Percentiles rank a stretch among this genome's conserved stretches.
Conservation (phyloP, 2,888 invertebrate species). For the Eulithis prunata region DNA sequence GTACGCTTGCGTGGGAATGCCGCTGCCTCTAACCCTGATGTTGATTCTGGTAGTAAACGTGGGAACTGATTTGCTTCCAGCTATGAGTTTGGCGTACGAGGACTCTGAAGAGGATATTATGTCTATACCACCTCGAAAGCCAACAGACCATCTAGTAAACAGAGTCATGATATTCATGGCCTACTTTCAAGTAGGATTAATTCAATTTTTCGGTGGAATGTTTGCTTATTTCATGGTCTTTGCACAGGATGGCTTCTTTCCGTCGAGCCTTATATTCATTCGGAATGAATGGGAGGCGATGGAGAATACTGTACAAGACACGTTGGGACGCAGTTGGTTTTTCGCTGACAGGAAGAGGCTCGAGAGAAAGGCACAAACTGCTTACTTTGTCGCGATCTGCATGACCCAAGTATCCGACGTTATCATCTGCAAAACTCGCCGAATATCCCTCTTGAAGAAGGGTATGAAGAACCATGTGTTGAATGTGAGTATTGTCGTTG, state of each 20-base stretch:
- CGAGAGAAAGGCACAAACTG: conserved; percentile 90
- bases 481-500: conserved; percentile 85
- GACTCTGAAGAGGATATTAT: conserved; percentile 90
- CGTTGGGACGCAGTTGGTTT: conserved; percentile 91
- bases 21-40: conserved; percentile 86
- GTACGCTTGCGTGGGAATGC: conserved; percentile 89
- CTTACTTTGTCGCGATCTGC: conserved; percentile 91
- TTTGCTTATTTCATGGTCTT: conserved; percentile 91
- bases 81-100: conserved; percentile 92
- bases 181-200: conserved; percentile 94
- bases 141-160: conserved; percentile 82
- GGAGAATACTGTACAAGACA: conserved; percentile 87
- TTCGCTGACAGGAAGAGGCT: conserved; percentile 87
- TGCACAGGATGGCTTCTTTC: conserved; percentile 91
- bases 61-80: conserved; percentile 91
- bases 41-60: conserved; percentile 89
- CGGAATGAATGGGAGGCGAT: conserved; percentile 89
- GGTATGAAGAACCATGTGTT: conserved; percentile 89
- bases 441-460: conserved; percentile 89
- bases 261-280: conserved; percentile 86
- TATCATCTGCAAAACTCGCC: conserved; percentile 90
- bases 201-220: conserved; percentile 92
- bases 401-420: conserved; percentile 91
- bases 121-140: conserved; percentile 84
- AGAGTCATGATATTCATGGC: conserved; percentile 89